A percentile compares a stretch with the other conserved stretches of the same genome.
These are phyloP conservation scores for Julus scanicus DNA, from an alignment of 2,888 invertebrate genomes.

Conservation along the genomic window DNA sequence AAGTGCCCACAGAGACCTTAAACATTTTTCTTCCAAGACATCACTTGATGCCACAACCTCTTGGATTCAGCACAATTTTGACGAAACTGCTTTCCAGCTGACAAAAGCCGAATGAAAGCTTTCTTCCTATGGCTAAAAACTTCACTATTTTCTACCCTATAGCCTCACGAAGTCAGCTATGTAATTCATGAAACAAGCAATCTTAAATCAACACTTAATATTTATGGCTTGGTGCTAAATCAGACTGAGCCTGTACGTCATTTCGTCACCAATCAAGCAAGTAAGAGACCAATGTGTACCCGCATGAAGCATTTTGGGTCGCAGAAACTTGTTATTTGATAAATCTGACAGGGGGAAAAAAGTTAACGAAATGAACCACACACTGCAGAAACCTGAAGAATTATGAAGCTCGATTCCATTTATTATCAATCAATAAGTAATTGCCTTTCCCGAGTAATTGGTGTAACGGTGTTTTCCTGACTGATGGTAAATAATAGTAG, in stretches of 20 bases:
- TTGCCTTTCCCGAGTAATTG: conserved; percentile 9
- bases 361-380: background rate
- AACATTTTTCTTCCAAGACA: conserved; percentile 17
- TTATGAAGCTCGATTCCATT: conserved; percentile 35
- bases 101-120: background rate
- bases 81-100: background rate
- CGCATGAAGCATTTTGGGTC: background rate
- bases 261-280: background rate
- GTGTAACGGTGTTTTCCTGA: background rate
- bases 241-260: background rate
- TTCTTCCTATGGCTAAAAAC: background rate
- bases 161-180: background rate
- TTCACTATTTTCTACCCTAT: background rate
- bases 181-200: background rate
- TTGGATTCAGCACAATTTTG: background rate
- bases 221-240: conserved; percentile 32
- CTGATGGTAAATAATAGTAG: conserved; percentile 26
- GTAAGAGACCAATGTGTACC: background rate
- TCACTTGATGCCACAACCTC: background rate
- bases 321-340: too few species aligned
- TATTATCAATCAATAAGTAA: conserved; percentile 36
- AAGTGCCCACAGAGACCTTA: background rate
- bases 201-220: conserved; percentile 39
- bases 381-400: background rate
- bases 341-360: background rate